Evolutionary conservation across 2,113 vertebrate genomes (phyloP), one percentile per base, ranked within the genome.

Genomic region (Myotis lucifugus): DNA sequence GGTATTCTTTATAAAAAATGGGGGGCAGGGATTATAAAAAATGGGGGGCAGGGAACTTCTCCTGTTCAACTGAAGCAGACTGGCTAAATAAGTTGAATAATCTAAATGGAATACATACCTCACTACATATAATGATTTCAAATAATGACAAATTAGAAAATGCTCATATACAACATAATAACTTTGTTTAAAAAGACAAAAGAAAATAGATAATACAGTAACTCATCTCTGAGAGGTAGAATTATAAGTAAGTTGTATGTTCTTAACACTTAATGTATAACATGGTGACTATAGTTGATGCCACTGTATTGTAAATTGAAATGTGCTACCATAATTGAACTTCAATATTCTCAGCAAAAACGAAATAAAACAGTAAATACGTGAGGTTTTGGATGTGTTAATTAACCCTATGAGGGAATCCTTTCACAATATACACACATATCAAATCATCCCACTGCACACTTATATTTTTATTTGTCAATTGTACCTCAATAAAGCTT

Each of bases 111-210:
- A 61, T 91, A 72, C 21, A 90, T 70, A 18, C 15, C 74, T 12
- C 32, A 59, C 25, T 70, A 70, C n/a, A 67, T 81, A 64, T 25
- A 85, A 59, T 91, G 15, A 94, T 82, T 73, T 92, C 19, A 66
- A 88, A 84, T 61, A 13, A 91, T 61, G 29, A 13, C 25, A 88
- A 93, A 78, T 73, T 78, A 95, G 54, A 88, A 96, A 79, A 42
- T 79, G 32, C 8, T 86, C 27, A 79, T 48, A 83, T 14, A 29
- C 12, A 83, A 70, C 23, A 78, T 59, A 29, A 93, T 17, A 81
- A 64, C 59, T 84, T 91, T 70, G 32, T 61, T 87, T 91, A 34
- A 73, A 90, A 93, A 81, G 46, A 79, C n/a, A 37, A 2, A 93
- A 86, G 32, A 50, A 88, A 84, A 85, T 50, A 85, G 34, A 67